Conservation (phyloP, 2,113 vertebrate species). For the Romanogobio albipinnatus region DNA sequence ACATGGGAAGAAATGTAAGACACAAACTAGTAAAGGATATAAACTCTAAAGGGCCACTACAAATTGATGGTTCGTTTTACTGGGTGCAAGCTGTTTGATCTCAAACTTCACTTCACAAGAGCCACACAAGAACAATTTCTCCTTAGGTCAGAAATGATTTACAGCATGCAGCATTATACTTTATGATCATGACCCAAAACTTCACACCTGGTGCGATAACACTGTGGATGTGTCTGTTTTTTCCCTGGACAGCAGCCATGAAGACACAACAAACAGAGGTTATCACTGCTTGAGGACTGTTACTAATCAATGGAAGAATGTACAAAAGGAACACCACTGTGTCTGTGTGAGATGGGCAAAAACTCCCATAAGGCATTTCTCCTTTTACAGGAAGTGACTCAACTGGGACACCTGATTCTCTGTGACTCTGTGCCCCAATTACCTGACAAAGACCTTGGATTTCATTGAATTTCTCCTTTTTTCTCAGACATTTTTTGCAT, state of each 20-base stretch:
- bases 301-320: constrained; percentile 15
- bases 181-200: background rate
- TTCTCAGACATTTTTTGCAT: background rate
- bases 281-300: background rate
- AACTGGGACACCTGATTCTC: background rate
- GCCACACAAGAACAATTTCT: background rate
- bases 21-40: background rate
- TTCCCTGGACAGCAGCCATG: background rate
- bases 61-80: background rate
- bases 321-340: background rate
- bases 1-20: background rate
- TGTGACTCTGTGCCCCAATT: background rate
- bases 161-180: background rate
- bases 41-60: background rate
- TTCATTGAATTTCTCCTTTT: background rate
- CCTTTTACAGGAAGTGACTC: background rate
- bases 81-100: background rate
- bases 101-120: background rate
- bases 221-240: background rate
- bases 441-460: background rate
- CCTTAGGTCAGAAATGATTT: background rate
- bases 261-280: background rate
- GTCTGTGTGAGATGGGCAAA: background rate
- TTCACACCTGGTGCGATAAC: background rate
- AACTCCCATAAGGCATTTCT: constrained; percentile 17